Conservation (phyloP, 2,113 vertebrate species). For the Coracopsis vasa region DNA sequence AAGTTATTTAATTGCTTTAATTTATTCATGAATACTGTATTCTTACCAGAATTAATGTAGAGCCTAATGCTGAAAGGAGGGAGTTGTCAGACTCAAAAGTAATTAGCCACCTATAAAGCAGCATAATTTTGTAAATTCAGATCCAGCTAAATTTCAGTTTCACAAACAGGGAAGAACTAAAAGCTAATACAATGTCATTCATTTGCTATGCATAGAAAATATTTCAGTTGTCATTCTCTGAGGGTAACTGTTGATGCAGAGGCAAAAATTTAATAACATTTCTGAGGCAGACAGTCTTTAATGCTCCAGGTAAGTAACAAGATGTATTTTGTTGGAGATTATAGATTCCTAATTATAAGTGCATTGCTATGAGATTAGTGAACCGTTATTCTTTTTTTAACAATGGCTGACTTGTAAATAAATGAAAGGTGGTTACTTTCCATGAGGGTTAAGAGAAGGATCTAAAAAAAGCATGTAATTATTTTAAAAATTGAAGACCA, state of each 20-base stretch:
- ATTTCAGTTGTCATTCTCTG: neutral
- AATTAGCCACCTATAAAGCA: neutral
- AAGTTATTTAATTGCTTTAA: neutral
- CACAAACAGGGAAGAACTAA: neutral
- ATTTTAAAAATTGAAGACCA: neutral
- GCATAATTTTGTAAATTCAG: neutral
- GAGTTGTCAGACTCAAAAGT: neutral
- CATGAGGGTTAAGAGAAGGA: neutral
- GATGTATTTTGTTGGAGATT: neutral
- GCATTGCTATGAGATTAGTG: neutral
- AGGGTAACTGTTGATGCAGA: neutral
- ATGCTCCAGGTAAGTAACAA: neutral
- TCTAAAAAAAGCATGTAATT: neutral
- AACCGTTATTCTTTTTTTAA: neutral
- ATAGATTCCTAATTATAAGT: neutral
- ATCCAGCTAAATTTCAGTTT: slow-evolving; percentile 25
- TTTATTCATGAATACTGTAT: neutral
- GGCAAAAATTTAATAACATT: neutral
- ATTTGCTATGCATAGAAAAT: neutral
- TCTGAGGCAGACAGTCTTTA: neutral
- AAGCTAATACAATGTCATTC: neutral
- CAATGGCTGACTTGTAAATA: neutral
- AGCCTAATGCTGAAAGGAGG: neutral
- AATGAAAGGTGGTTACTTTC: neutral
- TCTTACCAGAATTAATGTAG: neutral